Base-by-base conservation (phyloP, 2,888 invertebrate genomes). In the Ennomos quercinarius region DNA sequence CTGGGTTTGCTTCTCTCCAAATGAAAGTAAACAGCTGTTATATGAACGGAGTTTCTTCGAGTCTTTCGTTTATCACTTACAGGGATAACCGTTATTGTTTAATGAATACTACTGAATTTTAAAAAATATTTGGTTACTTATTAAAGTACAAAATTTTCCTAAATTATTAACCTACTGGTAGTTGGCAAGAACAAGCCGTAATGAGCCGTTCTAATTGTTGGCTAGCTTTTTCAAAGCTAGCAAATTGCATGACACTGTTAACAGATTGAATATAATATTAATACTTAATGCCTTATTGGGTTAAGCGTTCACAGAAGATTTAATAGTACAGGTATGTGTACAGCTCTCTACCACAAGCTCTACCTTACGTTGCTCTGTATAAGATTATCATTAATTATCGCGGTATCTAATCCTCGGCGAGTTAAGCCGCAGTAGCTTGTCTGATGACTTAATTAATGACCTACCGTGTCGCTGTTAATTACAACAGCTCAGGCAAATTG, bases 381-480 rank as follows among this genome's bases (percentile, higher is more conserved):
- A 70, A 73, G 77, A 78, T 85, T 81, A 86, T 81, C 80, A 77
- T 83, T 82, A 73, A 86, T 86, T 86, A 86, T 81, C 73, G 77
- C 76, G 77, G 81, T 81, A 78, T 84, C 83, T 89, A 85, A 88
- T 86, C 83, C 81, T 67, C 71, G 67, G 71, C 71, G 73, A 77
- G 78, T 78, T 83, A 80, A 80, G 81, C 81, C 77, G 78, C 82
- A 78, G 79, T 77, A 78, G 84, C 85, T 84, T 81, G 84, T 86
- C 89, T 89, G 89, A 91, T 89, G 89, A 85, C 87, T 91, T 90
- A 90, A 91, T 91, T 91, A 91, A 91, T 91, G 89, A 89, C 82
- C 83, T 77, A 78, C 87, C 88, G 86, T 87, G 89, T 86, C 86
- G 85, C 81, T 81, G 83, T 81, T 91, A 90, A 92, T 92, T 91